A percentile compares a stretch with the other conserved stretches of the same genome.
phyloP scores from a whole-genome alignment of 2,797 vertebrate species.

The Siniperca obscura region DNA sequence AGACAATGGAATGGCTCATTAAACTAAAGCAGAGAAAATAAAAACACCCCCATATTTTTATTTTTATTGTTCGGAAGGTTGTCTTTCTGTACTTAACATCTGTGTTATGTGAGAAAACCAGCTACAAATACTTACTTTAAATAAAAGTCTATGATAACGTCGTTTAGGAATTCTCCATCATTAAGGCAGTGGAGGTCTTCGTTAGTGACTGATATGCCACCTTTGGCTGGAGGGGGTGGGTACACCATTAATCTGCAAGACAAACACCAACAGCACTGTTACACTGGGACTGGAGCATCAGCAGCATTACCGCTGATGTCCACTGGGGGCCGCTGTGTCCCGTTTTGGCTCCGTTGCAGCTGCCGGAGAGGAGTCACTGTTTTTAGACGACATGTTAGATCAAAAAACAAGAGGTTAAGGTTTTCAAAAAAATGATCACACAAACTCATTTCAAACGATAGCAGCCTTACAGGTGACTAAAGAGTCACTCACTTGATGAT shows the following conservation, averaged over 20 bases:
- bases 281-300: neutral
- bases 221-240: constrained; percentile 96
- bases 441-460: too few relatives aligned
- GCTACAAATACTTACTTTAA: constrained; percentile 90
- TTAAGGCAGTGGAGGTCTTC: constrained; percentile 98
- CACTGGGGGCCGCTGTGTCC: neutral
- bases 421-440: too few relatives aligned
- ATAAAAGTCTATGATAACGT: constrained; percentile 99
- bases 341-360: neutral
- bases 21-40: neutral
- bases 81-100: neutral
- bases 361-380: neutral
- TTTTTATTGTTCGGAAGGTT: neutral
- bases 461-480: neutral
- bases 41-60: neutral
- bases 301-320: neutral
- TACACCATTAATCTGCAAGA: constrained; percentile 93
- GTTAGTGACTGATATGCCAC: constrained; percentile 96
- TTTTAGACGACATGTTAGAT: too few relatives aligned
- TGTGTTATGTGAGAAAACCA: neutral
- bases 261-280: neutral
- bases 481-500: constrained; percentile 90
- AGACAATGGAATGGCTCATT: constrained; percentile 3
- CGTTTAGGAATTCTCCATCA: constrained; percentile 97
- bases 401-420: too few relatives aligned